Percentiles rank a stretch among this genome's conserved stretches.
phyloP scores from a whole-genome alignment of 2,113 vertebrate genomes.

The Hymenochirus boettgeri region DNA sequence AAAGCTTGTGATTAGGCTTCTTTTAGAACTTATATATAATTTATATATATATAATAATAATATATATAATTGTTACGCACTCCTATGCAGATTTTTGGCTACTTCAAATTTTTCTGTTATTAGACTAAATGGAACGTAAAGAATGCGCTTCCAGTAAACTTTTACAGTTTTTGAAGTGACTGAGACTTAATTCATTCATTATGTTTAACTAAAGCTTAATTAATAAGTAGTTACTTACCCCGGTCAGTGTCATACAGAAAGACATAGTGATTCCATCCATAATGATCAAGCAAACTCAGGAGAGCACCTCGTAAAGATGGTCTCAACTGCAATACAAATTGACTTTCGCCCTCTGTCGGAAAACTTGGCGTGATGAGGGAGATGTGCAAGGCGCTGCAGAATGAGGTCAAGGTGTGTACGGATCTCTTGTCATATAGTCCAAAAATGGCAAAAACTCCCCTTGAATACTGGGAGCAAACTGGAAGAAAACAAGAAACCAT shows the following conservation, averaged over 20 bases:
- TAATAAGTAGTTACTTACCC: slow-evolving; percentile 77
- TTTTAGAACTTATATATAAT: too few species aligned
- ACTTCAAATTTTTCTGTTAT: too few species aligned
- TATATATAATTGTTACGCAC: too few species aligned
- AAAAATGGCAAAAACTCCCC: slow-evolving; percentile 97
- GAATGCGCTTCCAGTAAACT: too few species aligned
- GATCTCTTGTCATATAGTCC: slow-evolving; percentile 98
- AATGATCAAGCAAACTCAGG: slow-evolving; percentile 88
- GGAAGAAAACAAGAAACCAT: slow-evolving; percentile 49
- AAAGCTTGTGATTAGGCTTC: too few species aligned
- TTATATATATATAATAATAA: too few species aligned
- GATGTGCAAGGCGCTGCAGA: slow-evolving; percentile 98
- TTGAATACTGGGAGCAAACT: slow-evolving; percentile 98
- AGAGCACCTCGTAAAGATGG: slow-evolving; percentile 89
- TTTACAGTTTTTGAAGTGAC: too few species aligned
- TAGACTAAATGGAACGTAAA: too few species aligned
- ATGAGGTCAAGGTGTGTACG: slow-evolving; percentile 95
- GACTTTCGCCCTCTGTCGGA: slow-evolving; percentile 89
- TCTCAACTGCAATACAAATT: slow-evolving; percentile 93
- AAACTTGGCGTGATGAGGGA: slow-evolving; percentile 95
- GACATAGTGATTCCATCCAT: slow-evolving; percentile 93
- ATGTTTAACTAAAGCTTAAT: too few species aligned
- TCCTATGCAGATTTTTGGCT: too few species aligned
- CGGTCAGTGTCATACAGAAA: slow-evolving; percentile 96
- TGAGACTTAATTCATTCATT: too few species aligned